Conservation (phyloP, 2,888 invertebrate species). For the Chaetogeoica ovagalla region DNA sequence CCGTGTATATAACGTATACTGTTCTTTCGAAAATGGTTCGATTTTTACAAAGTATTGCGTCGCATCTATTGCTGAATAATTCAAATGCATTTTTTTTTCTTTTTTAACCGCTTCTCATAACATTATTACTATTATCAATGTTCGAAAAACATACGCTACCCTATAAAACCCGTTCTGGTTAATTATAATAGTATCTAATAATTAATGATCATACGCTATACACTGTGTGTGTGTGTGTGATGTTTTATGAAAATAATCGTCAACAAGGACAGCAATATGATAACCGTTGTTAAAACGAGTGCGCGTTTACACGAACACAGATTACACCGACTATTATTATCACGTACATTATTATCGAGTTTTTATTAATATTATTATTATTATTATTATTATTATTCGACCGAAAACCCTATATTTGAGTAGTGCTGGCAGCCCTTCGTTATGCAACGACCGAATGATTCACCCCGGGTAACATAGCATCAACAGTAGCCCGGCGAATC, state of each 20-base stretch:
- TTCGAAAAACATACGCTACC: neutral
- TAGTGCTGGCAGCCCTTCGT: conserved; percentile 26
- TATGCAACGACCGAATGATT: conserved; percentile 46
- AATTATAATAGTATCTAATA: conserved; percentile 23
- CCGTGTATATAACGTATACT: too few relatives aligned
- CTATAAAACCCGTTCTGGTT: neutral
- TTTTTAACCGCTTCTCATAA: too few relatives aligned
- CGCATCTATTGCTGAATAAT: too few relatives aligned
- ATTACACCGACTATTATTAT: conserved; percentile 37
- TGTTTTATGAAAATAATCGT: neutral
- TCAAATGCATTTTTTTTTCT: too few relatives aligned
- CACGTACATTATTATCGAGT: conserved; percentile 15
- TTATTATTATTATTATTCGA: conserved; percentile 28
- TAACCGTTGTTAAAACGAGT: neutral
- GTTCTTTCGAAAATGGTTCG: too few relatives aligned
- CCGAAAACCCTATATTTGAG: conserved; percentile 26
- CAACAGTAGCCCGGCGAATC: conserved; percentile 25
- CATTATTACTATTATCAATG: neutral
- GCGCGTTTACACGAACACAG: conserved; percentile 27
- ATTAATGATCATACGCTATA: neutral
- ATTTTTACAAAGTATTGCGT: too few relatives aligned
- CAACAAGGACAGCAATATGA: neutral
- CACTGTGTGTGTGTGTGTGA: neutral
- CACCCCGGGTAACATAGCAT: conserved; percentile 34
- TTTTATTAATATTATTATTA: conserved; percentile 33